These are phyloP conservation scores for Frankliniella fusca DNA, from an alignment of 2,888 invertebrate species.

Conservation along the genomic window DNA sequence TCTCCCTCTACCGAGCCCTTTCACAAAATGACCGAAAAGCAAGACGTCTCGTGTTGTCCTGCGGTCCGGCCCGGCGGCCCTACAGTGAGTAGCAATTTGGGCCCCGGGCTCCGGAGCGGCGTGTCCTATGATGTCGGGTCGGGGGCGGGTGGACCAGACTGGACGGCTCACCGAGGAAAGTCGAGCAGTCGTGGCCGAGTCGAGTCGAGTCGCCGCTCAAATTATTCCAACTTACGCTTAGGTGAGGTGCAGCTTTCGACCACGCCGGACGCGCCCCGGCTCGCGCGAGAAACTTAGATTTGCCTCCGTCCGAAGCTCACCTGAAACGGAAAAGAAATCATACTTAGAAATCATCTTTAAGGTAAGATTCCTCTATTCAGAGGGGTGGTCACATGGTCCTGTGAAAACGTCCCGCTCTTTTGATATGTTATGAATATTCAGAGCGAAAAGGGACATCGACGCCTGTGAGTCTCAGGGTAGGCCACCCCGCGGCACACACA, in stretches of 20 bases:
- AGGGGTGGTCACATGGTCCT: no score
- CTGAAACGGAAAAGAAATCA: no score
- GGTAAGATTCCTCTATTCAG: no score
- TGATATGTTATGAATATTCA: not conserved
- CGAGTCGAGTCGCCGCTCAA: not conserved
- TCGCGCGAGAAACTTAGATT: no score
- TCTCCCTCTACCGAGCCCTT: no score
- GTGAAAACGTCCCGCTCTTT: not conserved
- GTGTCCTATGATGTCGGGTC: not conserved
- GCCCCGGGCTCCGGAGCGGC: not conserved
- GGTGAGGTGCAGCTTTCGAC: not conserved
- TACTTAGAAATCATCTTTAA: no score
- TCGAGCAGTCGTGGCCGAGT: not conserved
- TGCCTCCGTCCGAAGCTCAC: no score
- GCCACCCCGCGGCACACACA: no score
- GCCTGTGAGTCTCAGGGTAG: no score
- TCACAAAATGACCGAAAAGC: no score
- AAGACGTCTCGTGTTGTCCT: no score
- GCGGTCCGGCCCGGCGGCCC: no score
- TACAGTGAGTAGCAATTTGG: not conserved
- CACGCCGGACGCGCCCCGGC: not conserved
- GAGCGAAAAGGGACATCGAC: not conserved
- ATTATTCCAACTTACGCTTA: not conserved
- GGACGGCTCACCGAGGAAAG: not conserved
- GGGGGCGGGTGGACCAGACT: not conserved